These are phyloP conservation scores for Tinamus major DNA, from an alignment of 2,797 vertebrate genomes.

Conservation along the genomic window DNA sequence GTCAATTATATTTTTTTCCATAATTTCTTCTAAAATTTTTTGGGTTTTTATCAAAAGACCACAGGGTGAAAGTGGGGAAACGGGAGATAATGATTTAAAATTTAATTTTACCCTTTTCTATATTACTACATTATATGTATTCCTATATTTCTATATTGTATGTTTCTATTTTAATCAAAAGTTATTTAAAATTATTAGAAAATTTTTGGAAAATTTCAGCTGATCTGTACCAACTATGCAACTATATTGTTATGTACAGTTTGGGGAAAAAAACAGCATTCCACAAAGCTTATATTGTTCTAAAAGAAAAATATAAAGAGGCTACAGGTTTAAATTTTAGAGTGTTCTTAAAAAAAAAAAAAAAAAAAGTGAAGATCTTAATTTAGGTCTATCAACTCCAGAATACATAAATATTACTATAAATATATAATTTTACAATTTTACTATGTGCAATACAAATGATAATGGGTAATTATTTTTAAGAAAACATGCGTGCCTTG, in stretches of 20 bases:
- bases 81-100: neutral
- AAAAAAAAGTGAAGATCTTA: neutral
- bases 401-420: neutral
- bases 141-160: neutral
- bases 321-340: neutral
- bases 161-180: neutral
- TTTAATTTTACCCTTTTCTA: neutral
- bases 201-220: neutral
- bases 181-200: neutral
- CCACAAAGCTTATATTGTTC: neutral
- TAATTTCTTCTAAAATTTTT: neutral
- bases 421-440: neutral
- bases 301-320: neutral
- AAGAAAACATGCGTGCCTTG: neutral
- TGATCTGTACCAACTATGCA: neutral
- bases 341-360: neutral
- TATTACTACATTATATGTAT: no score
- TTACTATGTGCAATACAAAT: neutral
- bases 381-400: neutral
- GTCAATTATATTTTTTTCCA: neutral
- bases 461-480: neutral
- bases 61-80: neutral
- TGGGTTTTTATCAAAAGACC: neutral
- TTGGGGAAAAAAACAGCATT: neutral
- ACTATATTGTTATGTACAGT: neutral